Conservation (phyloP, 2,888 invertebrate species). For the Sarcophaga variegata region DNA sequence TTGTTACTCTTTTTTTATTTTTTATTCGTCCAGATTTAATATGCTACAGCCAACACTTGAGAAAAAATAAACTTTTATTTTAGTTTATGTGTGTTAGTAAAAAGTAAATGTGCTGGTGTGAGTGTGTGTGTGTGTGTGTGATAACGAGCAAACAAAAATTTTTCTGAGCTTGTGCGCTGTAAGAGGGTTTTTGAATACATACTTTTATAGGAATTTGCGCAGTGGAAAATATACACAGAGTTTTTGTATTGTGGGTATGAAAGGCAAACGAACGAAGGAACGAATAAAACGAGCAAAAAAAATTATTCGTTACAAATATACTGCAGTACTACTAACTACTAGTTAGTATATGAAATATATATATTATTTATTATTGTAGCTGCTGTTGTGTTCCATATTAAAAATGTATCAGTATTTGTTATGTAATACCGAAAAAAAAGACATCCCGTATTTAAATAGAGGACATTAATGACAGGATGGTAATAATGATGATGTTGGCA, state of each 20-base stretch:
- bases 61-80: conserved; percentile 21
- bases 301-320: neutral
- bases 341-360: conserved; percentile 27
- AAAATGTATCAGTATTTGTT: conserved; percentile 40
- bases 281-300: neutral
- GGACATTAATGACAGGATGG: conserved; percentile 27
- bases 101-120: conserved; percentile 11
- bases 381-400: neutral
- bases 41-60: conserved; percentile 58
- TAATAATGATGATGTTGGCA: neutral
- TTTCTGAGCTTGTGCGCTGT: conserved; percentile 79
- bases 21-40: neutral
- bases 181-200: conserved; percentile 81
- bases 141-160: conserved; percentile 70
- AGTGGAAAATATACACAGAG: conserved; percentile 73
- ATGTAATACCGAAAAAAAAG: neutral
- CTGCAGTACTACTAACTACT: conserved; percentile 3
- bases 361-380: neutral
- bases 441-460: conserved; percentile 1
- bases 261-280: conserved; percentile 2
- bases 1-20: neutral
- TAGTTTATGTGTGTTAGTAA: neutral
- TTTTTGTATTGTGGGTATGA: conserved; percentile 26
- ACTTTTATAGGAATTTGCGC: conserved; percentile 81
- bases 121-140: conserved; percentile 4